A percentile compares a stretch with the other conserved stretches of the same genome.
Conservation (phyloP, 2,797 vertebrate genomes). For the Danio choprae region DNA sequence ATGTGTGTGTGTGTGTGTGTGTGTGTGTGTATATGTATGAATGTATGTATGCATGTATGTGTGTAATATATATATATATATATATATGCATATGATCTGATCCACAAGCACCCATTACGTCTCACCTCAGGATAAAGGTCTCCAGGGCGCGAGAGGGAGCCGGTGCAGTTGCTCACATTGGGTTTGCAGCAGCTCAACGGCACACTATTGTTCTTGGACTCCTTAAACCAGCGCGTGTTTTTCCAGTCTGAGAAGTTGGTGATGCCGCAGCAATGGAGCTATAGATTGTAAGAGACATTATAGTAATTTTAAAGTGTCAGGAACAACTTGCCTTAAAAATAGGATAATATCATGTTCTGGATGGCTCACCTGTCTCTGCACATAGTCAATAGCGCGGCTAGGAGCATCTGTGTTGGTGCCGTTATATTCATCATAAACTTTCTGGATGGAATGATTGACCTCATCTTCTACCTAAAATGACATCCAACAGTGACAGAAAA, state of each 20-base stretch:
- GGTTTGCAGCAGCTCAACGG: constrained; percentile 95
- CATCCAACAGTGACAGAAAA: constrained; percentile 6
- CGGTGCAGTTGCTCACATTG: constrained; percentile 88
- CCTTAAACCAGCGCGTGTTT: constrained; percentile 92
- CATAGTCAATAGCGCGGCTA: constrained; percentile 96
- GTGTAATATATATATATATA: too few species aligned
- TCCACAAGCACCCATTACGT: background rate
- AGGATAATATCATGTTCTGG: too few species aligned
- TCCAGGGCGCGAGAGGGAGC: constrained; percentile 83
- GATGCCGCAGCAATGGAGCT: constrained; percentile 95
- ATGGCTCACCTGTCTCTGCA: constrained; percentile 91
- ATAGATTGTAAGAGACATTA: background rate
- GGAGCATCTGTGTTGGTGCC: constrained; percentile 93
- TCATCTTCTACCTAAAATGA: constrained; percentile 89
- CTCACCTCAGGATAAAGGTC: constrained; percentile 95
- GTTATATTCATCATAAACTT: constrained; percentile 94
- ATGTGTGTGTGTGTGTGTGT: too few species aligned
- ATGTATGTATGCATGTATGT: too few species aligned
- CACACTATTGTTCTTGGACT: constrained; percentile 95
- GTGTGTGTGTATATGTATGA: too few species aligned
- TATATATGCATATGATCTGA: too few species aligned
- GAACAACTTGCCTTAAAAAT: background rate
- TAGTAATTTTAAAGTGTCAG: background rate
- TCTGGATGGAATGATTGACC: constrained; percentile 93
- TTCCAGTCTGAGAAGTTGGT: constrained; percentile 96